Percentiles rank a stretch among this genome's conserved stretches.
Conservation (phyloP, 2,113 vertebrate genomes). For the Carettochelys insculpta region DNA sequence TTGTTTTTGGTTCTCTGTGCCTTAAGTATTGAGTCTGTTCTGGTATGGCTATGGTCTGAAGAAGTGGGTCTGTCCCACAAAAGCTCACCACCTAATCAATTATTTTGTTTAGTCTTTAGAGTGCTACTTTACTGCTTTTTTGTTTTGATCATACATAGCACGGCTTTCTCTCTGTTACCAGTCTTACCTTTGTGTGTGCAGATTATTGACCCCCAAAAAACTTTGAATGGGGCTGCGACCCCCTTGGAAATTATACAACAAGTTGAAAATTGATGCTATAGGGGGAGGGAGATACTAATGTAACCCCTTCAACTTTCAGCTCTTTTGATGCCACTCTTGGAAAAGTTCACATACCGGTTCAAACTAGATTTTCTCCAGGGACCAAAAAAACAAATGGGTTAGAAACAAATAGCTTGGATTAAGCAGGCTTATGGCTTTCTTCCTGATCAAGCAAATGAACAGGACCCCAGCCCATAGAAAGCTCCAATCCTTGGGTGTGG, state of each 20-base stretch:
- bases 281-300: background rate
- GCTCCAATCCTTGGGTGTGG: background rate
- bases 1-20: no score
- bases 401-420: no score
- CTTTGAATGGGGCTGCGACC: background rate
- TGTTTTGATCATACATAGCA: no score
- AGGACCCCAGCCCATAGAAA: background rate
- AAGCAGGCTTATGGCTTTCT: background rate
- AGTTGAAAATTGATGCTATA: background rate
- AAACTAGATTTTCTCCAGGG: background rate
- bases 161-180: no score
- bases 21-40: no score
- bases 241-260: background rate
- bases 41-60: no score
- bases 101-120: no score
- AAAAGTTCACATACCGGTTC: background rate
- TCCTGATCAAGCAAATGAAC: background rate
- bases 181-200: no score
- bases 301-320: background rate
- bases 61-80: no score
- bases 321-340: background rate
- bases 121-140: no score
- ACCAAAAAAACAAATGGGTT: no score
- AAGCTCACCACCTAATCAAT: no score
- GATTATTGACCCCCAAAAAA: background rate